phyloP scores from a whole-genome alignment of 2,888 invertebrate genomes.

The Sipha maydis region DNA sequence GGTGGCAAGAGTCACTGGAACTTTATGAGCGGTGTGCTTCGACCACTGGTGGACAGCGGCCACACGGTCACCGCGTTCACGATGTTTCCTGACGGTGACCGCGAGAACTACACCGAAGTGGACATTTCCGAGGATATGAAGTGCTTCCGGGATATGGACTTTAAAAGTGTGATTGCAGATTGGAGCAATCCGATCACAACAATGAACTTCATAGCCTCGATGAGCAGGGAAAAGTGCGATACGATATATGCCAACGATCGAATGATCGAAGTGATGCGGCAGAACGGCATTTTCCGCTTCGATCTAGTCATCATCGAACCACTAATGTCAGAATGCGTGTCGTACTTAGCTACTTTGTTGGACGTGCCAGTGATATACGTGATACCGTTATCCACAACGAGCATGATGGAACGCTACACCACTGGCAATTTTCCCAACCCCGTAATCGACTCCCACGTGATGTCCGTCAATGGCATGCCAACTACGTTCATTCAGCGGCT shows the following conservation, averaged over 20 bases:
- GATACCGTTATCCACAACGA: background rate
- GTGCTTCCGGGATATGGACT: background rate
- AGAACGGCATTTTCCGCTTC: background rate
- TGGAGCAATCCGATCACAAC: background rate
- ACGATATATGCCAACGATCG: background rate
- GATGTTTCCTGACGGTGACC: slow-evolving; percentile 61
- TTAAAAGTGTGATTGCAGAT: background rate
- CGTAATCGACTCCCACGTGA: background rate
- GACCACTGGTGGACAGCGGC: slow-evolving; percentile 65
- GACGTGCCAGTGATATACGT: background rate
- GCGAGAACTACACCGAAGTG: slow-evolving; percentile 40
- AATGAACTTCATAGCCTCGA: no score
- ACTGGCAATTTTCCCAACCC: background rate
- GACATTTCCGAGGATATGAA: background rate
- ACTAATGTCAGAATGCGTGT: background rate
- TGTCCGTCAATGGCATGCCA: background rate
- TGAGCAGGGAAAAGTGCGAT: background rate
- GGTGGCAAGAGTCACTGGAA: slow-evolving; percentile 65
- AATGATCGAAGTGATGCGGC: background rate
- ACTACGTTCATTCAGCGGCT: background rate
- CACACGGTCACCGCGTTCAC: slow-evolving; percentile 66
- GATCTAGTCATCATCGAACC: slow-evolving; percentile 16
- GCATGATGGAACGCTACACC: background rate
- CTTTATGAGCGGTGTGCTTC: slow-evolving; percentile 65
- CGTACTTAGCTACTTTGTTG: background rate